Evolutionary conservation across 2,797 vertebrate species (phyloP), one percentile per base, ranked within the genome.

Genomic region (Coreius guichenoti): DNA sequence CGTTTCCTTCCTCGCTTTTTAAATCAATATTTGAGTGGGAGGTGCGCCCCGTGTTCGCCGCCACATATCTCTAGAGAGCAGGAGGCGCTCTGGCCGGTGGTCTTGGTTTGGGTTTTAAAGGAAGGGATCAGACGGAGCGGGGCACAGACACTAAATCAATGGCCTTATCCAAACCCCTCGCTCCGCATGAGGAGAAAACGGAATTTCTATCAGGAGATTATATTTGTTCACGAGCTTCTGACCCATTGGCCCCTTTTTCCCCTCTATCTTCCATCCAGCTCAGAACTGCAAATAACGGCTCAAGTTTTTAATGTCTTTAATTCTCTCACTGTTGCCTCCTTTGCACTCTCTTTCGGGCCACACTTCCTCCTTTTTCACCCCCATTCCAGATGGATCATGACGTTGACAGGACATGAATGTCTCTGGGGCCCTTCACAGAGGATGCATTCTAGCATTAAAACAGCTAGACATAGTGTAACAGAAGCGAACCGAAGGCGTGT

Each of bases 21-120:
- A 90, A 92, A 94, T 93, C 93, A 92, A 93, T 94, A 93, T 93
- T 92, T 92, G 91, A 93, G 87, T 39, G 74, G 47, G 82, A 87
- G 89, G 75, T 81, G 87, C 63, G 45, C 80, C 86, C 49, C 72
- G 17, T 86, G 86, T 76, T 76, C 43, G 81, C 77, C n/a, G 19
- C 79, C 90, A 92, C 87, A 73, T 89, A 89, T 94, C 91, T 92
- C 89, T 68, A 51, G 67, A 83, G 88, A 89, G 82, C 81, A 88
- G 83, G n/a, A 82, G 68, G 65, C 63, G 70, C 77, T 88, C 70
- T 87, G 74, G 82, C 39, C 45, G 23, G 58, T 75, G 61, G 51
- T 80, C 82, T 61, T 78, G 87, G 56, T 49, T 67, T 61, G 65
- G 72, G 56, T 88, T 89, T 86, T 87, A 83, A 87, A 87, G 83